These are phyloP conservation scores for Rhinopomastus cyanomelas DNA, from an alignment of 2,113 vertebrate genomes.

Conservation along the genomic window DNA sequence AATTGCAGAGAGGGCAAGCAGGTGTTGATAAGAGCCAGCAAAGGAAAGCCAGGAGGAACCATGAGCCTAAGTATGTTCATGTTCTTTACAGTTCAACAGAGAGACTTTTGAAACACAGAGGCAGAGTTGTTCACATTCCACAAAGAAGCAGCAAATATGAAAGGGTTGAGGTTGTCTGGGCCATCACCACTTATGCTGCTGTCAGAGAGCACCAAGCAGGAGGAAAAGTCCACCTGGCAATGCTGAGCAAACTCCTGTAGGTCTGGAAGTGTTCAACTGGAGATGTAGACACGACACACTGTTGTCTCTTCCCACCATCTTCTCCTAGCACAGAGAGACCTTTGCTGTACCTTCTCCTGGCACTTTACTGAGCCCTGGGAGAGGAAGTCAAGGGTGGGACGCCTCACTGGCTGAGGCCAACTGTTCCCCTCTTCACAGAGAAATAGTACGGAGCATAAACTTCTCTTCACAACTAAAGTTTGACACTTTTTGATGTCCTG, in stretches of 20 bases:
- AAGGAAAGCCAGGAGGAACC: neutral
- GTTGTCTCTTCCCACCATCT: neutral
- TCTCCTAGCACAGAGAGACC: neutral
- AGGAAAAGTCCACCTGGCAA: neutral
- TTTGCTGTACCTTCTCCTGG: no score
- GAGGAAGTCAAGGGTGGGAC: neutral
- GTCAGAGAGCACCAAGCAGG: neutral
- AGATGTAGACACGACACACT: neutral
- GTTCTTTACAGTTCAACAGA: neutral
- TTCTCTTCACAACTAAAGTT: conserved; percentile 35
- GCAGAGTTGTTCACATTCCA: neutral
- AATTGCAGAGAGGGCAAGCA: rapidly evolving
- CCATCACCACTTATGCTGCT: neutral
- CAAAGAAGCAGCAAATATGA: neutral
- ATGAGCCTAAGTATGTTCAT: neutral
- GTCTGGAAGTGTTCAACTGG: neutral
- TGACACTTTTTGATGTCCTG: conserved; percentile 47
- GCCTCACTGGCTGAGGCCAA: no score
- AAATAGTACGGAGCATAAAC: neutral
- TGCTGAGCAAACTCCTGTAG: neutral
- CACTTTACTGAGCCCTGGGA: neutral
- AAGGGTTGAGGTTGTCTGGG: neutral
- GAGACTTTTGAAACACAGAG: neutral
- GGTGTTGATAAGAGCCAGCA: rapidly evolving
- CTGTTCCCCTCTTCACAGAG: neutral